Base-by-base conservation (phyloP, 2,797 vertebrate species). In the Sebastolobus alascanus region DNA sequence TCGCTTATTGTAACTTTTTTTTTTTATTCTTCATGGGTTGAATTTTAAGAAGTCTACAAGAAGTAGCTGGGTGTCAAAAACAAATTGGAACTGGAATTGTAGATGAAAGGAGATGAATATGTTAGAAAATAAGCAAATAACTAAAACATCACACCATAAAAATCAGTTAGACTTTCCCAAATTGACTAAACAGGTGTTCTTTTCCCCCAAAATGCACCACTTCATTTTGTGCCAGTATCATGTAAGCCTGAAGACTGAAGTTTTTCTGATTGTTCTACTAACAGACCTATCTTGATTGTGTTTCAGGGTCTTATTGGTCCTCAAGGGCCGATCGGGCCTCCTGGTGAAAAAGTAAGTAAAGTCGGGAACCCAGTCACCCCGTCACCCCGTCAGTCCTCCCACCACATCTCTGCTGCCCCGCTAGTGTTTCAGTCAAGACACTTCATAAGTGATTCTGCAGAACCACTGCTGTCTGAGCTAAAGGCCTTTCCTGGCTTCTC, bases 321-420 rank as follows among this genome's bases (percentile, higher is more conserved):
- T 73, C 98, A 99, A 97, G 98, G 98, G 92, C 97, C 98, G 64
- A 99, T 99, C 37, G 98, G 98, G 73, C 97, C 97, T 91, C 98
- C 99, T 84, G 99, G 99, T 93, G 98, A 99, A 94, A 99, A 99
- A 96, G 99, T 99, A 96, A 97, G 97, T 94, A n/a, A 66, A 80
- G 54, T n/a, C 33, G 16, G 18, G 71, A 85, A 63, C 25, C 33
- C 72, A 55, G 9, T 61, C 66, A 18, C 55, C 56, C 25, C 31
- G 9, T 61, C 66, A 18, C 55, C 56, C 25, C 31, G 35, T 58
- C 38, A 55, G 55, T 46, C 54, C 66, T 70, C 81, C 82, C 69
- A 72, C 63, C 43, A 37, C 75, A 64, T 22, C 74, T 77, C 71
- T 87, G 78, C 85, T 83, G 76, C 79, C 78, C 60, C 65, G 82